These are phyloP conservation scores for Prionchulus punctatus DNA, from an alignment of 2,888 invertebrate genomes.

Conservation along the genomic window DNA sequence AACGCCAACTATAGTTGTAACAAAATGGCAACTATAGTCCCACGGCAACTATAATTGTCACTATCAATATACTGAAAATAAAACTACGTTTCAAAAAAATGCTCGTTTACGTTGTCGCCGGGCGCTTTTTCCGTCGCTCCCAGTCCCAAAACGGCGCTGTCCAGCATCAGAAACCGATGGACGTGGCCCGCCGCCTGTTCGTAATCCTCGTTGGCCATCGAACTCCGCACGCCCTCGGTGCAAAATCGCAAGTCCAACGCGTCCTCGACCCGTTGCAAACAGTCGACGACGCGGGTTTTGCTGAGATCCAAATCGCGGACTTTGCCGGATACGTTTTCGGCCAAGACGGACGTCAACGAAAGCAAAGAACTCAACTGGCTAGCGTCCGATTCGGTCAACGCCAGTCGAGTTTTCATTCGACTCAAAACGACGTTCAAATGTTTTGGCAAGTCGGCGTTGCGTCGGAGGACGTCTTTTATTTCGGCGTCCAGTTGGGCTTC, in stretches of 20 bases:
- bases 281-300: conserved; percentile 78
- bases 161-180: conserved; percentile 46
- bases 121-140: too few relatives aligned
- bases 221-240: conserved; percentile 87
- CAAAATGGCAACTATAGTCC: background rate
- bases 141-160: conserved; percentile 27
- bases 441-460: conserved; percentile 3
- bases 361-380: conserved; percentile 68
- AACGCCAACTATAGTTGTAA: background rate
- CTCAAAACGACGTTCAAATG: conserved; percentile 23
- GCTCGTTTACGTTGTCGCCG: too few relatives aligned
- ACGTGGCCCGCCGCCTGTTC: conserved; percentile 91
- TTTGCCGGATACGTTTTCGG: conserved; percentile 71
- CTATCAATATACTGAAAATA: too few relatives aligned
- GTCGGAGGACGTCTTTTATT: background rate
- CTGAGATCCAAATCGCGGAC: conserved; percentile 80
- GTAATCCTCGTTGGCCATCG: conserved; percentile 82
- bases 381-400: conserved; percentile 51
- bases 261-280: conserved; percentile 82
- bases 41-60: too few relatives aligned
- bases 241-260: conserved; percentile 83
- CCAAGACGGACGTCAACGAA: conserved; percentile 64
- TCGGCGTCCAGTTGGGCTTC: background rate
- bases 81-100: too few relatives aligned
- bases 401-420: conserved; percentile 19